Percentiles rank a stretch among this genome's conserved stretches.
phyloP scores from a whole-genome alignment of 2,888 invertebrate genomes.

The Philereme vetulata region DNA sequence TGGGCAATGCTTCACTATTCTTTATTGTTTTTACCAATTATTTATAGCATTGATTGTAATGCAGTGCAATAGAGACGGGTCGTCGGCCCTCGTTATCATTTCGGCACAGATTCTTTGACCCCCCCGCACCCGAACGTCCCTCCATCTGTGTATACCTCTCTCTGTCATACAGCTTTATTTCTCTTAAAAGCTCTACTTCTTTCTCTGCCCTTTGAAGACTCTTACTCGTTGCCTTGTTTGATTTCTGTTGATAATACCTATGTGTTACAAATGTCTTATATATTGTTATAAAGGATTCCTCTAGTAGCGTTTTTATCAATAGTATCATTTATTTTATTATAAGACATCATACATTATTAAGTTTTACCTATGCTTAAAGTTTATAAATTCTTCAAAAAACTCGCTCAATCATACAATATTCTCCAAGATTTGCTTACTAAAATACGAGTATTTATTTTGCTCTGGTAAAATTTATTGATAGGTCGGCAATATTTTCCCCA shows the following conservation, averaged over 20 bases:
- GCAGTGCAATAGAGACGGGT: slow-evolving; percentile 51
- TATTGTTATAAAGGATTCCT: too few species aligned
- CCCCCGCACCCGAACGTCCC: slow-evolving; percentile 48
- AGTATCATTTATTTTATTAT: too few species aligned
- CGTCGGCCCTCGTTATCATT: slow-evolving; percentile 78
- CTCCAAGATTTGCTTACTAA: too few species aligned
- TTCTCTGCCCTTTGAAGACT: slow-evolving; percentile 14
- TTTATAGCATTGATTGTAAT: slow-evolving; percentile 43
- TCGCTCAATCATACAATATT: too few species aligned
- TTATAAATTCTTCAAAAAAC: neutral
- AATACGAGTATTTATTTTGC: too few species aligned
- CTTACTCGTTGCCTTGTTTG: neutral
- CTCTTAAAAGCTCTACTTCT: slow-evolving; percentile 14
- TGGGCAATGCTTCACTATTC: neutral
- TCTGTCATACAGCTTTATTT: slow-evolving; percentile 28
- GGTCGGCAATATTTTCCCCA: slow-evolving; percentile 22
- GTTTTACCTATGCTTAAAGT: too few species aligned
- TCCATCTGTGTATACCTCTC: slow-evolving; percentile 38
- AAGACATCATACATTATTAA: too few species aligned
- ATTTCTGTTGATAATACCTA: neutral
- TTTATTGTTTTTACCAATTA: slow-evolving; percentile 46
- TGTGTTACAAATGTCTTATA: too few species aligned
- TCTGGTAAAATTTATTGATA: slow-evolving; percentile 6
- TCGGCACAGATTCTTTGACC: slow-evolving; percentile 80
- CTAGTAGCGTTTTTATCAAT: too few species aligned